phyloP scores from a whole-genome alignment of 2,797 vertebrate species.

The Crenuchus spilurus region DNA sequence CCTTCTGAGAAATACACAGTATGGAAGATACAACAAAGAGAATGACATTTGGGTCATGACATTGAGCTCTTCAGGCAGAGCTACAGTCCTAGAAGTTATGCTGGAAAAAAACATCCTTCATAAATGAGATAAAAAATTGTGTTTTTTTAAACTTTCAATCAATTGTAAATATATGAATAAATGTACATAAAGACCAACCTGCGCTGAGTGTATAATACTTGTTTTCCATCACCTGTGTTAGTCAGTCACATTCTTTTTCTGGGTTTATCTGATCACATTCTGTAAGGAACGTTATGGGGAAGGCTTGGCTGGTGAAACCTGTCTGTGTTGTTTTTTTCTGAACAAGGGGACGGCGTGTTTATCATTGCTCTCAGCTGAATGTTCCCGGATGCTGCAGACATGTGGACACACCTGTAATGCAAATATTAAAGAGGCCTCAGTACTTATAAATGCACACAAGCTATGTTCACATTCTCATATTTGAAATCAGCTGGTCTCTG shows the following conservation, averaged over 20 bases:
- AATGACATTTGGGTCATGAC: too few relatives aligned
- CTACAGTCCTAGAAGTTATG: too few relatives aligned
- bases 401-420: slow-evolving; percentile 56
- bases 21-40: neutral
- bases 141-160: too few relatives aligned
- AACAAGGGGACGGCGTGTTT: slow-evolving; percentile 15
- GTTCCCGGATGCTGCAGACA: slow-evolving; percentile 64
- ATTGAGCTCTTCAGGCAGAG: too few relatives aligned
- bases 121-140: too few relatives aligned
- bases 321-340: slow-evolving; percentile 34
- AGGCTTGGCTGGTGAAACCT: slow-evolving; percentile 37
- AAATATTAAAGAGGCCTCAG: slow-evolving; percentile 35
- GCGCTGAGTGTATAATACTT: neutral
- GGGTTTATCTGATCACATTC: neutral
- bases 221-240: neutral
- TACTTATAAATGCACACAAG: neutral
- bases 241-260: slow-evolving; percentile 3
- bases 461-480: neutral
- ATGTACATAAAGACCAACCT: neutral
- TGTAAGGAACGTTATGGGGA: neutral
- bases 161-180: slow-evolving; percentile 5
- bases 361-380: slow-evolving; percentile 59
- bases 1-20: neutral
- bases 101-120: too few relatives aligned
- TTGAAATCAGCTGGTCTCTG: too few relatives aligned